Percentiles rank a stretch among this genome's conserved stretches.
phyloP scores from a whole-genome alignment of 2,797 vertebrate genomes.

The Phrynocephalus guinanensis region DNA sequence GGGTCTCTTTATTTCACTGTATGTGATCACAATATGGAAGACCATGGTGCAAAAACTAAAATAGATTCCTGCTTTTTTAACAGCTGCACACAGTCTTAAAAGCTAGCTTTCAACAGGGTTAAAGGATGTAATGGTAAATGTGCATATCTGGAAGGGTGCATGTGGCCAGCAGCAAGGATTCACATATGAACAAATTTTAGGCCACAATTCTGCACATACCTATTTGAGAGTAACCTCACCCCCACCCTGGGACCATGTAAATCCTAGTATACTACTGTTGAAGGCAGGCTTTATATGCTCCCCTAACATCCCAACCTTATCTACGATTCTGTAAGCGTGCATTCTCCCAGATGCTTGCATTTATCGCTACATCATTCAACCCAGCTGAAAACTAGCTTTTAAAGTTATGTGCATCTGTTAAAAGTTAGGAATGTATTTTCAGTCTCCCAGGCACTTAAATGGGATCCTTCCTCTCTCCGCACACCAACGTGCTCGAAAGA shows the following conservation, averaged over 20 bases:
- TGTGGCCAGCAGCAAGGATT: background rate
- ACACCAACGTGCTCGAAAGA: background rate
- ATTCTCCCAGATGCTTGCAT: background rate
- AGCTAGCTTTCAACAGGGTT: background rate
- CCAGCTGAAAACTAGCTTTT: background rate
- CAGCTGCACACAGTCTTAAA: background rate
- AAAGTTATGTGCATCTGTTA: background rate
- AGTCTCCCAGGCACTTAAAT: background rate
- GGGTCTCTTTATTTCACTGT: background rate
- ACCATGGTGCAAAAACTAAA: background rate
- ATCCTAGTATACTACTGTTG: too few species aligned
- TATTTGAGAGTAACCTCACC: background rate
- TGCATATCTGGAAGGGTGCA: background rate
- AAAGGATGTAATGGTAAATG: slow-evolving; percentile 12
- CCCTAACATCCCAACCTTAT: background rate
- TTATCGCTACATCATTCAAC: background rate
- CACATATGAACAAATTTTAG: background rate
- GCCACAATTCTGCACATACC: background rate
- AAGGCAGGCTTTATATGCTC: background rate
- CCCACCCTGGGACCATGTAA: too few species aligned
- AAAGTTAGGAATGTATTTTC: background rate
- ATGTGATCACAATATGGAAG: background rate
- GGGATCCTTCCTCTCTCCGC: background rate
- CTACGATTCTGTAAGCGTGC: background rate
- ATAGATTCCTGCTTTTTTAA: background rate